Evolutionary conservation across 2,797 vertebrate genomes (phyloP).

Genomic region (Chanos chanos): DNA sequence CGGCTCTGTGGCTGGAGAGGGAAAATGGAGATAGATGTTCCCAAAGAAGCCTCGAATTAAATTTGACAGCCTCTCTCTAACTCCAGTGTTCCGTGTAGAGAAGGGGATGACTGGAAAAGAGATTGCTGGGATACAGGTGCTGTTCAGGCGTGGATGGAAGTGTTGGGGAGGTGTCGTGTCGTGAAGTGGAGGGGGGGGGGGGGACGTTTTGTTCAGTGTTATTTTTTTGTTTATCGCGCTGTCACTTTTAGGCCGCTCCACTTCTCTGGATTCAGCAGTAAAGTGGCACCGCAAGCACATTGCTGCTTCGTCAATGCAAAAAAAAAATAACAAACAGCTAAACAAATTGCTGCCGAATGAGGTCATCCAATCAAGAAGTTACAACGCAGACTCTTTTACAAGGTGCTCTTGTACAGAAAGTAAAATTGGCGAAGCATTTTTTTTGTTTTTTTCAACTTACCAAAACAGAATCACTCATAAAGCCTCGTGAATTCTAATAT

Average conservation of each 20-base stretch:
- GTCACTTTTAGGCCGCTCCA: slow-evolving; percentile 18
- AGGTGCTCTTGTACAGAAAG: slow-evolving; percentile 10
- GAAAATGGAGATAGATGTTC: slow-evolving; percentile 26
- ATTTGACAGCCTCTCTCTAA: slow-evolving; percentile 31
- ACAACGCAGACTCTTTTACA: slow-evolving; percentile 15
- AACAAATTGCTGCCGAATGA: slow-evolving; percentile 32
- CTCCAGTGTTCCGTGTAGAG: not conserved
- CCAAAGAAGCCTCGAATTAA: slow-evolving; percentile 33
- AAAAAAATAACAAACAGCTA: slow-evolving; percentile 17
- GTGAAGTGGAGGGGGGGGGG: not conserved
- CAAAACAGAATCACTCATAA: not conserved
- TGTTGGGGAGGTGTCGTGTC: not conserved
- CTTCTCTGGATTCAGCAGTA: slow-evolving; percentile 35
- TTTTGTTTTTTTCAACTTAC: not conserved
- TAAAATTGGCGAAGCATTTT: slow-evolving; percentile 12
- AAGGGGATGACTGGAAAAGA: not conserved
- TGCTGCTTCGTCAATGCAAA: slow-evolving; percentile 18
- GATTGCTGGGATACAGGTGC: slow-evolving; percentile 5
- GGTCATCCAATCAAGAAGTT: slow-evolving; percentile 24
- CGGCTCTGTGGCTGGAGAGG: slow-evolving; percentile 15
- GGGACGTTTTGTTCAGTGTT: not conserved
- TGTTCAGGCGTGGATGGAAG: slow-evolving; percentile 1
- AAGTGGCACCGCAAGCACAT: slow-evolving; percentile 18
- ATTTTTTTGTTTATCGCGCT: slow-evolving; percentile 20
- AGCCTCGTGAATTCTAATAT: no score